Conservation (phyloP, 2,797 vertebrate genomes). For the Phaenicophaeus curvirostris region DNA sequence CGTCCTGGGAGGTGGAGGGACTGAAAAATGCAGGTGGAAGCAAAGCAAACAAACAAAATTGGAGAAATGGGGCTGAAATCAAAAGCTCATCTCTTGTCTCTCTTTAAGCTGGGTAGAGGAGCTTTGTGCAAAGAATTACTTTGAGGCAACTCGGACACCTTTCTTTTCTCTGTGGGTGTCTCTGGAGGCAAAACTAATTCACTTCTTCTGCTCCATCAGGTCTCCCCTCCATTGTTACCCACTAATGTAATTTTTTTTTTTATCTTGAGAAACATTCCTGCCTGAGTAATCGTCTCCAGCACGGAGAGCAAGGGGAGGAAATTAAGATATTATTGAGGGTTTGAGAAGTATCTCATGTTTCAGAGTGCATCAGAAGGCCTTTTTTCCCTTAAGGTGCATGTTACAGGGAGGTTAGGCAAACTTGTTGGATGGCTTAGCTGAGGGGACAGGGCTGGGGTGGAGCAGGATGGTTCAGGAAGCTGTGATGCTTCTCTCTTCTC, state of each 20-base stretch:
- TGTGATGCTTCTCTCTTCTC: neutral
- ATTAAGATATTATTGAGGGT: conserved; percentile 54
- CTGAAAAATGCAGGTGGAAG: neutral
- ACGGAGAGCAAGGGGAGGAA: conserved; percentile 18
- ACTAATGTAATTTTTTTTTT: conserved; percentile 45
- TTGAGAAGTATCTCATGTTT: conserved; percentile 72
- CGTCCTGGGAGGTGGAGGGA: neutral
- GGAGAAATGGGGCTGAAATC: neutral
- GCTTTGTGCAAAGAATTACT: conserved; percentile 18
- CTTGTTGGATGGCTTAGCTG: conserved; percentile 17
- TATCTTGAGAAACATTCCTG: conserved; percentile 65
- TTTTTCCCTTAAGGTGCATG: conserved; percentile 33
- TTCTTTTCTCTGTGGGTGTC: conserved; percentile 21
- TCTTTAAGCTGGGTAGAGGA: neutral
- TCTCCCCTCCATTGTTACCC: conserved; percentile 12
- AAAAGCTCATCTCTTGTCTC: neutral
- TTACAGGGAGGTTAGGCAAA: conserved; percentile 59
- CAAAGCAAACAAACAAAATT: conserved; percentile 54
- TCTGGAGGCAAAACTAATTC: conserved; percentile 56
- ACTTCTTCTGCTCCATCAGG: conserved; percentile 13
- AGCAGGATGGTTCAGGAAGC: neutral
- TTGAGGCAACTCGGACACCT: conserved; percentile 14
- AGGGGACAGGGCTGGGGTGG: neutral
- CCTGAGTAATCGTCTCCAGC: conserved; percentile 22
- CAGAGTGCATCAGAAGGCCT: neutral